Evolutionary conservation across 1,140 invertebrate genomes (phyloP), one percentile per base, ranked within the genome.

Genomic region (Zaprionus camerounensis): DNA sequence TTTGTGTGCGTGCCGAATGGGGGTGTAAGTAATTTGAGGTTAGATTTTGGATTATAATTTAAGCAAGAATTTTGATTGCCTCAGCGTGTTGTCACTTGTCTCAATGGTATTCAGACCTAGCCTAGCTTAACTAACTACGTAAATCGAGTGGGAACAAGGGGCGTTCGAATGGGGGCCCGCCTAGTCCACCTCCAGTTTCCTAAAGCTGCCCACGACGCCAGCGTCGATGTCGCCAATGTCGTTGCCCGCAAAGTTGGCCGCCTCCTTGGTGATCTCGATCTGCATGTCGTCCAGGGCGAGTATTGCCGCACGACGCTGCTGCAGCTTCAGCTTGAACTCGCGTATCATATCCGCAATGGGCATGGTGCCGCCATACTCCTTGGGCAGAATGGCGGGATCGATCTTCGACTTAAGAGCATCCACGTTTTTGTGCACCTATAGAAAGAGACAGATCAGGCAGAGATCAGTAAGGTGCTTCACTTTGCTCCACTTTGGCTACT

Each of bases 361-460:
- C 13, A 97, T 93, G 31, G 95, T 95, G 2, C 97, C 97, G 1
- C 97, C 97, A 85, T 97, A 98, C 91, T 98, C 97, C 91, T 96
- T 96, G 1, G 97, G 97, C 58, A 98, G 92, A 82, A 97, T 96
- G 69, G 95, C 95, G 9, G 95, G 94, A 81, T 97, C 94, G 1
- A 98, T 94, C 64, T 95, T 94, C 63, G 95, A 94, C 49, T 95
- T 95, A 20, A 98, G 91, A 15, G 96, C 96, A 2, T 96, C 94
- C 12, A 96, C 84, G 58, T 93, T 95, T 76, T 95, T 95, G 91
- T 97, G 96, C 28, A 97, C 94, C 96, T 97, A 85, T 1, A 26
- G 84, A 2, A 36, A 51, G 20, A 28, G 11, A 17, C 2, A 46
- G 7, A 17, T n/a, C 15, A 44, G 1, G 4, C 11, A 31, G 2